phyloP scores from a whole-genome alignment of 2,113 vertebrate species.

The Mirounga angustirostris region DNA sequence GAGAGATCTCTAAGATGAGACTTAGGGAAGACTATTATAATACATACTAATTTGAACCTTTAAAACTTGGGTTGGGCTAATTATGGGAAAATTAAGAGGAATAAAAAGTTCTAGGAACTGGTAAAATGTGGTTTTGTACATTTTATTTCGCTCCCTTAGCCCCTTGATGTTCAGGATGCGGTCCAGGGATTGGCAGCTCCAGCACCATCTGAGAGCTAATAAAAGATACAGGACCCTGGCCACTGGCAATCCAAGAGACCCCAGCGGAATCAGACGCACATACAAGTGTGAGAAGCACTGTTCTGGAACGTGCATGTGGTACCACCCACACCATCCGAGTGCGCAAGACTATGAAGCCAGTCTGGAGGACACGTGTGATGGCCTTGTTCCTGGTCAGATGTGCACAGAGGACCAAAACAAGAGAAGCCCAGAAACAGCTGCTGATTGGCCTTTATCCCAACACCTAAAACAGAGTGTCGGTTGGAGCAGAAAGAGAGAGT shows the following conservation, averaged over 20 bases:
- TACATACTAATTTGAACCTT: not conserved
- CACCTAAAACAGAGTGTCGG: not conserved
- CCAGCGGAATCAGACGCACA: accelerated
- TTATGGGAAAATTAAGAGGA: not conserved
- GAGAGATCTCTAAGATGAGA: not conserved
- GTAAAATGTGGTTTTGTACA: not conserved
- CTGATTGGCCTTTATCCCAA: not conserved
- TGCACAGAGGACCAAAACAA: not conserved
- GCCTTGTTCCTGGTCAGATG: not conserved
- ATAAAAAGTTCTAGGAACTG: not conserved
- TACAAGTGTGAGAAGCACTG: accelerated
- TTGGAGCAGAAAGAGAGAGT: slow-evolving; percentile 50
- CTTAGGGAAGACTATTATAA: not conserved
- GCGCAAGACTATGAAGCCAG: not conserved
- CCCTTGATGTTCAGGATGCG: not conserved
- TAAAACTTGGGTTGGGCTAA: not conserved
- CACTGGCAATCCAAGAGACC: not conserved
- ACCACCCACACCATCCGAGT: accelerated
- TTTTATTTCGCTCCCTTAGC: not conserved
- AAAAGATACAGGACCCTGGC: not conserved
- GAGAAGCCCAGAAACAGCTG: not conserved
- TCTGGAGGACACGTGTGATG: not conserved
- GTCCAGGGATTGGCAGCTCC: not conserved
- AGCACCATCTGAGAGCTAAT: not conserved
- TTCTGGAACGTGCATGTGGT: not conserved